Base-by-base conservation (phyloP, 2,113 vertebrate genomes). In the Labrus mixtus region DNA sequence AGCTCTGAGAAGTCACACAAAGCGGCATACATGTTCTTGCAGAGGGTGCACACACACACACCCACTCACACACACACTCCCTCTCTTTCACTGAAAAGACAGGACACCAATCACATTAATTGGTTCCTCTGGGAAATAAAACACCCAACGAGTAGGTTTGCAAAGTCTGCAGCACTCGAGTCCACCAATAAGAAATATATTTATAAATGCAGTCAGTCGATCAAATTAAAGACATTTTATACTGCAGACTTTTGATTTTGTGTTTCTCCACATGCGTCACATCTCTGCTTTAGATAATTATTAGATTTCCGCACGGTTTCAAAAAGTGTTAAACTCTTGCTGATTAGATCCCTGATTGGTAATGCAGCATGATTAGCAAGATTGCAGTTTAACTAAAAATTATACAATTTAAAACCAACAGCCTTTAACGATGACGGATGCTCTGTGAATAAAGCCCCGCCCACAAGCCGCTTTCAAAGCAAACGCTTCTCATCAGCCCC, bases 21-120 rank as follows among this genome's bases (percentile, higher is more conserved):
- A 29, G 16, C 12, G 22, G 4, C 54, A 29, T 29, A 4, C 22
- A 15, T 29, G 54, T 29, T 46, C 15, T 46, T 16, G 15, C 39
- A 41, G 11, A 41, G 39, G n/a, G n/a, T n/a, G n/a, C 8, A 8
- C 22, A 68, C 57, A 83, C 36, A 58, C 60, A 41, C 45, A 54
- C 62, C n/a, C 8, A 8, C 22, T 66, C 57, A 83, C 36, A 58
- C 60, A 41, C 45, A 54, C 62, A n/a, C 43, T 22, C 37, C 62
- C 50, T 62, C 39, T 54, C 57, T 36, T 51, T 65, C 65, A 73
- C 64, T 76, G 56, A 74, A 84, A 83, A 85, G 69, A 87, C 85
- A 90, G 84, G 79, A 83, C 68, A 89, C 76, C 89, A 89, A 84
- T 87, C 84, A 90, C 79, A 87, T 84, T 93, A 93, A 94, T 95